Evolutionary conservation across 2,113 vertebrate genomes (phyloP).

Genomic region (Misgurnus anguillicaudatus): DNA sequence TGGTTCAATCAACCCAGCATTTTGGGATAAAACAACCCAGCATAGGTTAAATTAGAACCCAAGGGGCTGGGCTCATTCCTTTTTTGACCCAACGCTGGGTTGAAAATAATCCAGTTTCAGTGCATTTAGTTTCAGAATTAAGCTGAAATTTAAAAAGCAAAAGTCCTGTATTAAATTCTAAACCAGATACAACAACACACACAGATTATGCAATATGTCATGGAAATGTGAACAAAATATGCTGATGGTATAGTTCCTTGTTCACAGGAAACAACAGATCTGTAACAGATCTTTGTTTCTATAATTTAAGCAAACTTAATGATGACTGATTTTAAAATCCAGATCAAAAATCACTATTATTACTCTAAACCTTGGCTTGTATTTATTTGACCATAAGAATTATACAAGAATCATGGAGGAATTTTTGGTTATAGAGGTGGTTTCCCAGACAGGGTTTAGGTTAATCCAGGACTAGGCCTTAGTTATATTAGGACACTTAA

Average conservation of each 20-base stretch:
- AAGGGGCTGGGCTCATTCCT: no score
- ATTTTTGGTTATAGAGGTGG: not conserved
- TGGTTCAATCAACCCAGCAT: no score
- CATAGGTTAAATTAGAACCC: no score
- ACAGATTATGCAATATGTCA: not conserved
- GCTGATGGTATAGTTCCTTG: conserved; percentile 12
- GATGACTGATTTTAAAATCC: not conserved
- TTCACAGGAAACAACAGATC: conserved; percentile 16
- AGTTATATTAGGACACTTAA: no score
- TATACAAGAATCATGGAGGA: not conserved
- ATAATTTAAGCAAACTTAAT: not conserved
- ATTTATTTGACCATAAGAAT: conserved; percentile 20
- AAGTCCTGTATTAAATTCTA: not conserved
- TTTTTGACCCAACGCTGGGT: no score
- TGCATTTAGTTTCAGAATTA: not conserved
- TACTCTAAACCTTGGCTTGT: conserved; percentile 15
- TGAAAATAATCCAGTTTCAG: no score
- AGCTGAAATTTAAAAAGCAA: not conserved
- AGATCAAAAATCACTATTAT: not conserved
- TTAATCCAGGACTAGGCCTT: no score
- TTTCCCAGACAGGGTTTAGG: no score
- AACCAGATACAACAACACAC: not conserved
- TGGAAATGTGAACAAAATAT: conserved; percentile 1
- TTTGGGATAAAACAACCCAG: no score
- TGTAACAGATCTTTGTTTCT: conserved; percentile 14